Evolutionary conservation across 2,888 invertebrate species (phyloP).

Genomic region (Crossocerus cetratus): DNA sequence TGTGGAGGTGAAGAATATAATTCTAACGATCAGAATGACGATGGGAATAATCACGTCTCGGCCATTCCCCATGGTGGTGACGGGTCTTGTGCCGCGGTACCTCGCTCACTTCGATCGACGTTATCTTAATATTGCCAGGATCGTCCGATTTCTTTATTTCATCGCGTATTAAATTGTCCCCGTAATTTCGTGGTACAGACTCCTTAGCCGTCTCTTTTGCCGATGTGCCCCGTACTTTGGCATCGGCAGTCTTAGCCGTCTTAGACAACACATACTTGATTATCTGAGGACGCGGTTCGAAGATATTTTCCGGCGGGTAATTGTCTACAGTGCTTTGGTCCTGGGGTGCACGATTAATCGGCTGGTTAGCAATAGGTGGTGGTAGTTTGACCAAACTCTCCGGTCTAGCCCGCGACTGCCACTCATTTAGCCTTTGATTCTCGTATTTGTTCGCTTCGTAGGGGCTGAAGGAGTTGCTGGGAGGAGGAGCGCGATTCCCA

Average conservation of each 20-base stretch:
- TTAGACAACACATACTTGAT: constrained; percentile 61
- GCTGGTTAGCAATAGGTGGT: neutral
- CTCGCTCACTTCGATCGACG: constrained; percentile 68
- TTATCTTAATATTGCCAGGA: constrained; percentile 51
- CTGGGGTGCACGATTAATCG: neutral
- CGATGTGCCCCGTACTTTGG: neutral
- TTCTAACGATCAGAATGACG: constrained; percentile 16
- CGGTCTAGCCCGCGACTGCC: neutral
- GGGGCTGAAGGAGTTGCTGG: neutral
- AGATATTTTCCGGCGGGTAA: constrained; percentile 58
- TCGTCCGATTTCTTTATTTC: constrained; percentile 33
- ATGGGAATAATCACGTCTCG: constrained; percentile 48
- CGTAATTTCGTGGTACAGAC: constrained; percentile 39
- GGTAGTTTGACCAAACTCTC: neutral
- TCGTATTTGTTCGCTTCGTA: neutral
- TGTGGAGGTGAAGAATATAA: too few relatives aligned
- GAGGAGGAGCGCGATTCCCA: neutral
- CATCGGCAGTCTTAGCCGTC: neutral
- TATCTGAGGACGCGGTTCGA: constrained; percentile 62
- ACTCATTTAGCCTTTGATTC: neutral
- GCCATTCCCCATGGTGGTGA: constrained; percentile 67
- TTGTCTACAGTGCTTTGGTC: neutral
- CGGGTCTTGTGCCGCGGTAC: constrained; percentile 62
- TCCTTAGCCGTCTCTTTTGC: constrained; percentile 20
- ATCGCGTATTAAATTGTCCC: constrained; percentile 49